phyloP scores from a whole-genome alignment of 92 coral and sea anemone genomes.

The Montipora capitata region DNA sequence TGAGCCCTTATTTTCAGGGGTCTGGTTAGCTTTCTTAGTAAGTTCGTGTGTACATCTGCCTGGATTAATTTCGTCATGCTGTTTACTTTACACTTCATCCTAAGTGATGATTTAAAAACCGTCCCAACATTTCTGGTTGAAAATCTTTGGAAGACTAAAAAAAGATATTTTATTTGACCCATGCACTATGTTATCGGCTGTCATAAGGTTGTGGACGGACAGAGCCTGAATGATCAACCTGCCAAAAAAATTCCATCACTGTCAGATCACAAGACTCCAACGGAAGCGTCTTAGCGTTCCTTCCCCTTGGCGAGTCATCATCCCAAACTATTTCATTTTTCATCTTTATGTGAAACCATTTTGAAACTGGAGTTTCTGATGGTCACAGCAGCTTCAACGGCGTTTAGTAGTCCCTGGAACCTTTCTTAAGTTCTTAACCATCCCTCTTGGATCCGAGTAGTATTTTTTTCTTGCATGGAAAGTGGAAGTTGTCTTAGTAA shows the following conservation, averaged over 20 bases:
- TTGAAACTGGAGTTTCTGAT: too few relatives aligned
- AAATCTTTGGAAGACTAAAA: background rate
- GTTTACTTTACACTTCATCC: background rate
- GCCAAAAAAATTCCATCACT: background rate
- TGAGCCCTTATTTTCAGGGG: too few relatives aligned
- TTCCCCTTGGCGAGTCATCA: background rate
- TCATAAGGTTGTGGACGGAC: constrained; percentile 3
- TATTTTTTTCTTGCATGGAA: background rate
- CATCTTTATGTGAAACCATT: too few relatives aligned
- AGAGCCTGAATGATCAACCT: background rate
- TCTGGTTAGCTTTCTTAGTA: too few relatives aligned
- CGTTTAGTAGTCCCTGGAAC: background rate
- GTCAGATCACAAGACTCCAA: constrained; percentile 27
- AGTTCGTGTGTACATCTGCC: too few relatives aligned
- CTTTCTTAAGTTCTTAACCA: background rate
- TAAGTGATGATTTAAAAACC: background rate
- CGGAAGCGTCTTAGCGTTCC: background rate
- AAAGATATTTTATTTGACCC: background rate
- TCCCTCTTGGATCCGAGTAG: background rate
- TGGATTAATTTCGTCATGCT: background rate
- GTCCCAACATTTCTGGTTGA: background rate
- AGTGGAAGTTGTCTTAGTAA: background rate
- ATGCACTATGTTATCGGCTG: background rate
- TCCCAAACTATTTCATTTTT: too few relatives aligned
- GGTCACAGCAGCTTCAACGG: too few relatives aligned